Evolutionary conservation across 2,113 vertebrate genomes (phyloP).

Genomic region (Galemys pyrenaicus): DNA sequence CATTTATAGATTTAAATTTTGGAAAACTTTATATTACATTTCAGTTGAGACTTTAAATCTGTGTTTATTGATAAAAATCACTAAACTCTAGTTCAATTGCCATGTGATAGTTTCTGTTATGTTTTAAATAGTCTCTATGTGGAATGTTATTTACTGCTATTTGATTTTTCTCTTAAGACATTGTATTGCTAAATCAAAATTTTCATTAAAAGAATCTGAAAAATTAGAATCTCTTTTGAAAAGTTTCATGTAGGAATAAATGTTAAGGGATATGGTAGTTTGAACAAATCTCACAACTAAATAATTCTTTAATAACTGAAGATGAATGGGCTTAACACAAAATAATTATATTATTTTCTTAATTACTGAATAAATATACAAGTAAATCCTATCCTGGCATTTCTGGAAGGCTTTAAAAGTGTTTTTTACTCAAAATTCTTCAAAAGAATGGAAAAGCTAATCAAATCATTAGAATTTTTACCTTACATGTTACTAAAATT

Average conservation of each 20-base stretch:
- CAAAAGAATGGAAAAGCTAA: neutral
- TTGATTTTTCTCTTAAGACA: neutral
- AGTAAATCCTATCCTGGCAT: neutral
- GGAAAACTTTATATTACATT: neutral
- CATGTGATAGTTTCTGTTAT: neutral
- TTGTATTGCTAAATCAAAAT: neutral
- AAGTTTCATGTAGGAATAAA: neutral
- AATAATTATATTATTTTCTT: neutral
- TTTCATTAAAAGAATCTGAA: neutral
- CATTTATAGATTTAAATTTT: neutral
- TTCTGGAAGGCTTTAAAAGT: neutral
- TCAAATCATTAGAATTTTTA: conserved; percentile 41
- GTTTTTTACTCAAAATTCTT: neutral
- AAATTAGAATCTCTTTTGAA: neutral
- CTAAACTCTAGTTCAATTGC: neutral
- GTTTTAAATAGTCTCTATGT: neutral
- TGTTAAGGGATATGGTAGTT: neutral
- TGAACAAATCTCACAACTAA: conserved; percentile 4
- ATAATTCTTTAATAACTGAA: neutral
- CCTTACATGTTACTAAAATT: conserved; percentile 31
- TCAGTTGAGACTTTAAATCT: neutral
- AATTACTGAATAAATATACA: neutral
- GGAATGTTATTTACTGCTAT: neutral
- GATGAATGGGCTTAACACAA: neutral
- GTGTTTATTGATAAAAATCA: neutral